These are phyloP conservation scores for Atherinomorus stipes DNA, from an alignment of 2,113 vertebrate species.

Conservation along the genomic window DNA sequence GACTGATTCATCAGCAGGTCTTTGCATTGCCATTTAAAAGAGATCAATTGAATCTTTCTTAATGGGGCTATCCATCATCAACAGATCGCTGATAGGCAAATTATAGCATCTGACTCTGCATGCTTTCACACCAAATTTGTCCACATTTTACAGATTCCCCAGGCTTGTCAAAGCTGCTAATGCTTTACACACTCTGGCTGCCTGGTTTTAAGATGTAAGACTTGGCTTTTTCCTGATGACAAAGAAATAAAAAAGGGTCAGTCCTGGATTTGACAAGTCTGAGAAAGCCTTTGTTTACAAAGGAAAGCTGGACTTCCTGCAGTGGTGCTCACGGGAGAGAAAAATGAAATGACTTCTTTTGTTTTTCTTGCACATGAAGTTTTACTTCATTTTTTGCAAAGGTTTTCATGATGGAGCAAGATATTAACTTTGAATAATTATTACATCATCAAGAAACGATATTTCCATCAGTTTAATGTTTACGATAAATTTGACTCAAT, in stretches of 20 bases:
- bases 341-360: constrained; percentile 24
- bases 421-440: background rate
- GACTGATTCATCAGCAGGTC: constrained; percentile 49
- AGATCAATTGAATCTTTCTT: constrained; percentile 61
- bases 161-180: constrained; percentile 50
- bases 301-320: constrained; percentile 53
- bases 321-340: constrained; percentile 12
- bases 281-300: constrained; percentile 60
- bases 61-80: constrained; percentile 75
- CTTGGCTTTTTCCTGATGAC: constrained; percentile 41
- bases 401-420: background rate
- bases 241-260: constrained; percentile 11
- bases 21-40: constrained; percentile 42
- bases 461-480: background rate
- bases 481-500: too few relatives aligned
- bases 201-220: constrained; percentile 48
- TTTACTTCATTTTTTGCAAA: background rate
- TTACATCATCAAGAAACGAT: background rate
- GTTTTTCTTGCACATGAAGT: constrained; percentile 15
- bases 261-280: constrained; percentile 27
- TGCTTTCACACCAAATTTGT: constrained; percentile 24
- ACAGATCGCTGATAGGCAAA: constrained; percentile 52
- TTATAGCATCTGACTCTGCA: constrained; percentile 29
- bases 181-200: constrained; percentile 37
- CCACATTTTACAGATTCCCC: constrained; percentile 26